Evolutionary conservation across 2,797 vertebrate species (phyloP).

Genomic region (Macropus fuliginosus): DNA sequence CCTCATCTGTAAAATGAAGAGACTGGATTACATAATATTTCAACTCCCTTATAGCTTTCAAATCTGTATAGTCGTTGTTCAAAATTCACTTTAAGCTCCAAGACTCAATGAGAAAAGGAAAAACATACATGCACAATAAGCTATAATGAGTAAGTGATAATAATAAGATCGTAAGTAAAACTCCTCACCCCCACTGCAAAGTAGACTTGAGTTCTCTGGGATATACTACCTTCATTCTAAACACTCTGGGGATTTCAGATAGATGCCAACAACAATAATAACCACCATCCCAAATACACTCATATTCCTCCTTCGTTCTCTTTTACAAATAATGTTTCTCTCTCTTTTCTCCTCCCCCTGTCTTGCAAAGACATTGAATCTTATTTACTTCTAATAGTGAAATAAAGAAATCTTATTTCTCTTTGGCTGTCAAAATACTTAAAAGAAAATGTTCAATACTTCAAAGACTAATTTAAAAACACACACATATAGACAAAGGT

Average conservation of each 20-base stretch:
- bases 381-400: conserved; percentile 71
- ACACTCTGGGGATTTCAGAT: neutral
- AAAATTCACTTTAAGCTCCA: neutral
- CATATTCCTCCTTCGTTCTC: neutral
- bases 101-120: neutral
- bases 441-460: conserved; percentile 49
- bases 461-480: conserved; percentile 66
- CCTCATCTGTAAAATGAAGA: conserved; percentile 5
- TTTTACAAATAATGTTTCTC: neutral
- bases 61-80: neutral
- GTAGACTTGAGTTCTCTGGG: neutral
- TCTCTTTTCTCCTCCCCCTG: neutral
- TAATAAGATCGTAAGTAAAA: neutral
- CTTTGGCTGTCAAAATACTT: conserved; percentile 65
- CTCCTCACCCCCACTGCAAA: neutral
- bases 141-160: neutral
- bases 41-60: neutral
- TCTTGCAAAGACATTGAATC: conserved; percentile 53
- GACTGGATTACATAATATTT: neutral
- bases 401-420: conserved; percentile 72
- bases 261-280: neutral
- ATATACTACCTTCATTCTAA: neutral
- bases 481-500: conserved; percentile 50
- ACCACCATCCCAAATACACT: too few relatives aligned
- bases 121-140: neutral